Evolutionary conservation across 2,888 invertebrate species (phyloP), one percentile per base, ranked within the genome.

Genomic region (Parelbella ahira): DNA sequence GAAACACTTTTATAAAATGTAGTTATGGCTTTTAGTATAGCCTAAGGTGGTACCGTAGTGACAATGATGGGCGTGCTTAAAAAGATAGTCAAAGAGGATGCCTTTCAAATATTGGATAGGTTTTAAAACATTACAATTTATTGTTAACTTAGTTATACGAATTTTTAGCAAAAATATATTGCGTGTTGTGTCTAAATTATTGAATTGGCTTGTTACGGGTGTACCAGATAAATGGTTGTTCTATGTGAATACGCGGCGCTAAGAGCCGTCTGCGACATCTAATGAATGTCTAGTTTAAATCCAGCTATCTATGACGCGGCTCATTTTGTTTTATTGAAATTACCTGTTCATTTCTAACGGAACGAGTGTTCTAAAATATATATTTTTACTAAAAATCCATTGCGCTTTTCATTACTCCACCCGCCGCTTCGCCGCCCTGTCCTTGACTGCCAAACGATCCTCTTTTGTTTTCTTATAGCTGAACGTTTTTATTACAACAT

Each of bases 341-440:
- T 50, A 75, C 75, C 76, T 83, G 81, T 87, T 82, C 82, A 78
- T 82, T 75, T 74, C 71, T 50, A 76, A 74, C 78, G 72, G 74
- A 77, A 71, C 65, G 55, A 15, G 54, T 75, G 70, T 79, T 77
- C 72, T 76, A 57, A 63, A 68, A 83, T 82, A 84, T 84, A 84
- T 84, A 86, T 81, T 83, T 79, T 78, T 82, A 58, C 68, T 73
- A 78, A 80, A 42, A 78, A 68, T 67, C 67, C 74, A 70, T 75
- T 67, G 55, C 64, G 83, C 82, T 83, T 87, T 87, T 86, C 74
- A 86, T 86, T 86, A 63, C 67, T 69, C 70, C 67, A 60, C 80
- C 78, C 51, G 76, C 74, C 67, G 77, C 65, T 67, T 63, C 54
- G 72, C 72, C n/a, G 48, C 56, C 62, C 66, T 63, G 61, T 58